phyloP scores from a whole-genome alignment of 2,888 invertebrate genomes.

The Drosophila planitibia region DNA sequence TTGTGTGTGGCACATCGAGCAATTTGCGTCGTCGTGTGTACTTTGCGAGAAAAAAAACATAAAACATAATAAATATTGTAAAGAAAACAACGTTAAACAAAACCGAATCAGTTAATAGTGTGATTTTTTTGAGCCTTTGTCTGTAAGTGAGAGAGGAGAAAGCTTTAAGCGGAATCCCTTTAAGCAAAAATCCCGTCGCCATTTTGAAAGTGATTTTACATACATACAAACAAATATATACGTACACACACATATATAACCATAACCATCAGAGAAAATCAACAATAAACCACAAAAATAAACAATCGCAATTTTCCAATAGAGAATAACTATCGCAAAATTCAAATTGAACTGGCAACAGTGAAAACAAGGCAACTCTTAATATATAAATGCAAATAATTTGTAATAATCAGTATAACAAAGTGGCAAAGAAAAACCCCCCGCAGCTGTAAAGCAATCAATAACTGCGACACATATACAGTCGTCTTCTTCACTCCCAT shows the following conservation, averaged over 20 bases:
- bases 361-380: slow-evolving; percentile 64
- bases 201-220: slow-evolving; percentile 80
- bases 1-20: slow-evolving; percentile 51
- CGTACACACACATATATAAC: slow-evolving; percentile 36
- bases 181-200: slow-evolving; percentile 77
- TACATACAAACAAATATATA: slow-evolving; percentile 63
- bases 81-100: slow-evolving; percentile 64
- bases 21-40: slow-evolving; percentile 50
- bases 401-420: slow-evolving; percentile 67
- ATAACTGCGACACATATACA: slow-evolving; percentile 70
- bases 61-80: slow-evolving; percentile 37
- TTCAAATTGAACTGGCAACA: slow-evolving; percentile 53
- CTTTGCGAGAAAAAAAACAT: slow-evolving; percentile 57
- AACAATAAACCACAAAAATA: slow-evolving; percentile 32
- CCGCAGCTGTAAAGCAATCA: slow-evolving; percentile 66
- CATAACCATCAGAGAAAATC: slow-evolving; percentile 50
- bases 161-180: slow-evolving; percentile 78
- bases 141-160: slow-evolving; percentile 74
- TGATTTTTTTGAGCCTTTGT: slow-evolving; percentile 81
- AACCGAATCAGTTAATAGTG: slow-evolving; percentile 74
- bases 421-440: slow-evolving; percentile 68
- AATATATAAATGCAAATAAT: slow-evolving; percentile 54
- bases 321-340: slow-evolving; percentile 39
- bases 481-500: slow-evolving; percentile 62
- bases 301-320: slow-evolving; percentile 48